A percentile compares a stretch with the other conserved stretches of the same genome.
Evolutionary conservation across 2,797 vertebrate genomes (phyloP).

Genomic region (Parambassis ranga): DNA sequence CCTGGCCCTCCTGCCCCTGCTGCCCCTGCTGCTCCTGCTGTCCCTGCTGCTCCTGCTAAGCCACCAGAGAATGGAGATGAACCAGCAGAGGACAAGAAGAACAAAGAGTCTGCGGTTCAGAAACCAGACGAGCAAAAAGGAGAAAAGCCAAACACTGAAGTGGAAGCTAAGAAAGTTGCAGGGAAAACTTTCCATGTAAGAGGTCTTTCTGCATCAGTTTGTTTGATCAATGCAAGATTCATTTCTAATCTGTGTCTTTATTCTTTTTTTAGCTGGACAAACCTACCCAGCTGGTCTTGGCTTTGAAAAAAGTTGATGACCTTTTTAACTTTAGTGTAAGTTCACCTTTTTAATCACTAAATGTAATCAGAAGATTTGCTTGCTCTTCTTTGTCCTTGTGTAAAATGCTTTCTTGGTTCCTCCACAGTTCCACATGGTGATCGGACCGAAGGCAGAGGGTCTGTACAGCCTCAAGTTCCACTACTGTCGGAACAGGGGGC

Average conservation of each 20-base stretch:
- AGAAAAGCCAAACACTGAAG: background rate
- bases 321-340: conserved; percentile 84
- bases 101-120: accelerated
- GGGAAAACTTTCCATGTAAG: conserved; percentile 16
- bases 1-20: too few species aligned
- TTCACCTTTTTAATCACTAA: background rate
- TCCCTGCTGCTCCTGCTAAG: accelerated
- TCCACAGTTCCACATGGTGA: conserved; percentile 76
- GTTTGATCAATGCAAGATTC: background rate
- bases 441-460: conserved; percentile 73
- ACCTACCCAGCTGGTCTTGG: conserved; percentile 41
- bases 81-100: accelerated
- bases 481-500: conserved; percentile 71
- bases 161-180: background rate
- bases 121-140: background rate
- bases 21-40: accelerated
- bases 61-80: accelerated
- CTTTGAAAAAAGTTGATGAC: conserved; percentile 50
- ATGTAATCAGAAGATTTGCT: background rate
- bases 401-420: background rate
- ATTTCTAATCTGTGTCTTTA: conserved; percentile 1
- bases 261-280: conserved; percentile 53
- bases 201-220: background rate
- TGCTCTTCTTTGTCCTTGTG: background rate
- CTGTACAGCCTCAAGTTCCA: conserved; percentile 87